Evolutionary conservation across 1,140 invertebrate species (phyloP).

Genomic region (Drosophila busckii): DNA sequence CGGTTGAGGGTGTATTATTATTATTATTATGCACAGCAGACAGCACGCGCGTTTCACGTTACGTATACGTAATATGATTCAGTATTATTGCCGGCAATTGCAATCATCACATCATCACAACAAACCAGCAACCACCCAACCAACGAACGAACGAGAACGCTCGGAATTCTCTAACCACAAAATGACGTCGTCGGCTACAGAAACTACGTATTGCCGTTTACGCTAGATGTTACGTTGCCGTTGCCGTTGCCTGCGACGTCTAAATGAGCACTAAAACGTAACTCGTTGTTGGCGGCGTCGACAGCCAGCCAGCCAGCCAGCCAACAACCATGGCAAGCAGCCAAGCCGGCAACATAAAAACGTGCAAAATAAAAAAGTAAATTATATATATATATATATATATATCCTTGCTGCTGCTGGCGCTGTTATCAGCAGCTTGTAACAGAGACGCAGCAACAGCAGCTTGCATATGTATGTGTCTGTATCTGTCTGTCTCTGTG

Average conservation of each 20-base stretch:
- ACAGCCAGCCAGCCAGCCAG: constrained; percentile 10
- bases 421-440: constrained; percentile 49
- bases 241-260: constrained; percentile 53
- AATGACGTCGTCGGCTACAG: constrained; percentile 33
- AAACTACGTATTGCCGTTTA: constrained; percentile 21
- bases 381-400: not conserved
- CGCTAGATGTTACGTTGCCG: constrained; percentile 31
- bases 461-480: constrained; percentile 2
- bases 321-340: constrained; percentile 17
- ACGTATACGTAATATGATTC: constrained; percentile 52
- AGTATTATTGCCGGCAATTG: too few relatives aligned
- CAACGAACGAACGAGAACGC: too few relatives aligned
- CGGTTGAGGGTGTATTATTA: too few relatives aligned
- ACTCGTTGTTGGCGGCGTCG: constrained; percentile 12
- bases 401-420: constrained; percentile 22
- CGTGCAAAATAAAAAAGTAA: constrained; percentile 17
- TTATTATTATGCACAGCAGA: constrained; percentile 33
- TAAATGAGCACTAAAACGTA: constrained; percentile 72
- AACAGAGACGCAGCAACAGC: constrained; percentile 62
- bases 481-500: not conserved
- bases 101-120: constrained; percentile 4
- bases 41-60: constrained; percentile 47
- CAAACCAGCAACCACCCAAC: too few relatives aligned
- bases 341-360: constrained; percentile 46
- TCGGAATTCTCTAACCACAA: constrained; percentile 55